These are phyloP conservation scores for Muntiacus muntjak DNA, from an alignment of 2,113 vertebrate genomes.

Conservation along the genomic window DNA sequence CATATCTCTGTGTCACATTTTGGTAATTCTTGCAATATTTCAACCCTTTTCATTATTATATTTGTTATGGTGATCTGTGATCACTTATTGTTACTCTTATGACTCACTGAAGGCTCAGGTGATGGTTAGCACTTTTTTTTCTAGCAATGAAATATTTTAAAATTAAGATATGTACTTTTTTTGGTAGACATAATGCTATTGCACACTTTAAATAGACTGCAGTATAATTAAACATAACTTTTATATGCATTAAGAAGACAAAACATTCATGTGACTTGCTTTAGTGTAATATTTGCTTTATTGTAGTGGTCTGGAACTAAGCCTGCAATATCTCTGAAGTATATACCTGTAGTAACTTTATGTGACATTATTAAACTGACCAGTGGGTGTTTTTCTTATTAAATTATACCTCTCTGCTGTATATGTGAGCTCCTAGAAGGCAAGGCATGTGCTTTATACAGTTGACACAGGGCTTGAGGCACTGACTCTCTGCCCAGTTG, in stretches of 20 bases:
- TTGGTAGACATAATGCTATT: not conserved
- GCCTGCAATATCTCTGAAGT: not conserved
- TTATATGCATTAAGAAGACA: not conserved
- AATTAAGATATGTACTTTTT: not conserved
- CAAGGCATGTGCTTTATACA: not conserved
- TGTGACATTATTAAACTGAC: not conserved
- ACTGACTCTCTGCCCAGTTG: not conserved
- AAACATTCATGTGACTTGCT: not conserved
- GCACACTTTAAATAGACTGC: not conserved
- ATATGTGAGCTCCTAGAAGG: not conserved
- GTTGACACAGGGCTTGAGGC: not conserved
- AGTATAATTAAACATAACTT: not conserved
- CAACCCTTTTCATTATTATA: not conserved
- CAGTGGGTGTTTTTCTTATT: conserved; percentile 6
- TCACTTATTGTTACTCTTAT: not conserved
- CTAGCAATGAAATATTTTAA: not conserved
- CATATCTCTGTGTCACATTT: not conserved
- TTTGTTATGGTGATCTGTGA: not conserved
- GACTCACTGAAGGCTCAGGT: not conserved
- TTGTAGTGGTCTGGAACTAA: not conserved
- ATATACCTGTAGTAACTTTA: not conserved
- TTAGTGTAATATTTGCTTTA: not conserved
- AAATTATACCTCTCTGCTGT: not conserved
- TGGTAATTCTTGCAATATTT: not conserved
- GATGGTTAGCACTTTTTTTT: not conserved